A percentile compares a stretch with the other conserved stretches of the same genome.
These are phyloP conservation scores for Dolichotis patagonum DNA, from an alignment of 2,113 vertebrate species.

Conservation along the genomic window DNA sequence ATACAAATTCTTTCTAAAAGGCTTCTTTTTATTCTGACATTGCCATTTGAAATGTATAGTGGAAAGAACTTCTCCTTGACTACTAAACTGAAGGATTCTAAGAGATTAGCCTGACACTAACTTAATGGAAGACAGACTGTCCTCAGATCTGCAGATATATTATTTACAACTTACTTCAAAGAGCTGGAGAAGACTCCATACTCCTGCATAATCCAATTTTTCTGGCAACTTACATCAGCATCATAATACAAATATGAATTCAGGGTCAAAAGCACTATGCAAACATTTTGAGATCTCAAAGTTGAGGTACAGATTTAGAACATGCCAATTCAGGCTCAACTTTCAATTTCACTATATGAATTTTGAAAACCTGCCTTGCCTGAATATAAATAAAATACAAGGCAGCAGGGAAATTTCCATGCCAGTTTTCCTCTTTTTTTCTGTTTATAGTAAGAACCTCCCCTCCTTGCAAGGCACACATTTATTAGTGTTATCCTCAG, in stretches of 20 bases:
- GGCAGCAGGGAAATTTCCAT: neutral
- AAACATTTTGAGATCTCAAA: neutral
- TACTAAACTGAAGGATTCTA: neutral
- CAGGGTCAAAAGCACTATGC: neutral
- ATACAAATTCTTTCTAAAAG: neutral
- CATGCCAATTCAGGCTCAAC: neutral
- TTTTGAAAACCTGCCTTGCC: neutral
- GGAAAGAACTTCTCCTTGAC: neutral
- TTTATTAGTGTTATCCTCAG: neutral
- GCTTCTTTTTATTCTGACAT: neutral
- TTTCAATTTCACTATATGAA: neutral
- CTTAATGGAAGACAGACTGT: neutral
- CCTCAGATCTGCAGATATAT: neutral
- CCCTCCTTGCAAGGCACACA: neutral
- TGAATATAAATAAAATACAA: constrained; percentile 2
- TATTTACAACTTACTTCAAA: neutral
- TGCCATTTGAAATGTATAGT: neutral
- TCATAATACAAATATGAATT: neutral
- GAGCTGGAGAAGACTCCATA: neutral
- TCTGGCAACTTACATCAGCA: neutral
- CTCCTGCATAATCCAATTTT: neutral
- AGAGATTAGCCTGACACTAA: neutral
- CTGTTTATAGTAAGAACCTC: neutral
- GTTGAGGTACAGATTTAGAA: neutral
- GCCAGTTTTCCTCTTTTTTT: constrained; percentile 6